A percentile compares a stretch with the other conserved stretches of the same genome.
phyloP scores from a whole-genome alignment of 2,797 vertebrate genomes.

The Mormyrus proboscirostris region DNA sequence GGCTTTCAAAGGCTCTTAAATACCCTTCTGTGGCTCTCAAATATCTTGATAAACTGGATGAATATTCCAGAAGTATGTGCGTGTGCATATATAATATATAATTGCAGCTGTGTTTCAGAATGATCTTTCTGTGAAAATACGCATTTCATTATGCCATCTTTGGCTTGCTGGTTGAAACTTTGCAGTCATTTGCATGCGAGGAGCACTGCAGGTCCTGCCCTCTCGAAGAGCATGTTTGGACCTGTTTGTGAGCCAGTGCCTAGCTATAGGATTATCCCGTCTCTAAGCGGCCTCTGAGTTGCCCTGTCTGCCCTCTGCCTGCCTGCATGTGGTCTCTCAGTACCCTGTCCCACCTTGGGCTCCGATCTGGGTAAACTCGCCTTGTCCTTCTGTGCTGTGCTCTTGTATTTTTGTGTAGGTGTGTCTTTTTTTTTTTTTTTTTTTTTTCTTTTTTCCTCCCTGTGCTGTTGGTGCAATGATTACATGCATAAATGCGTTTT shows the following conservation, averaged over 20 bases:
- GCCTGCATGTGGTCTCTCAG: neutral
- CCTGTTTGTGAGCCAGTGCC: neutral
- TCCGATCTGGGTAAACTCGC: neutral
- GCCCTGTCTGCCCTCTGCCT: neutral
- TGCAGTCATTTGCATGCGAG: neutral
- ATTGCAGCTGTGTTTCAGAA: neutral
- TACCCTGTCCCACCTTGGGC: neutral
- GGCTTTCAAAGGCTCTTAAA: neutral
- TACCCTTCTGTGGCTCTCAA: neutral
- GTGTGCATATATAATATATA: neutral
- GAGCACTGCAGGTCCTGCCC: neutral
- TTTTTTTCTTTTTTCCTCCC: neutral
- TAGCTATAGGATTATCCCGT: neutral
- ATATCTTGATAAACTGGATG: neutral
- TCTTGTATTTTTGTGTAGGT: neutral
- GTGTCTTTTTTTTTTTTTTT: neutral
- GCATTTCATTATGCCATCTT: neutral
- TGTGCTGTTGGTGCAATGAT: neutral
- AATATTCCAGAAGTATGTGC: neutral
- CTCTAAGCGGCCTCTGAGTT: neutral
- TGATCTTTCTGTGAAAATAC: neutral
- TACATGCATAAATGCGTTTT: constrained; percentile 18
- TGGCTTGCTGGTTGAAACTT: neutral
- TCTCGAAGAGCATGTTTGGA: neutral
- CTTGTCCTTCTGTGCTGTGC: neutral